Evolutionary conservation across 2,113 vertebrate genomes (phyloP), one percentile per base, ranked within the genome.

Genomic region (Pogona vitticeps): DNA sequence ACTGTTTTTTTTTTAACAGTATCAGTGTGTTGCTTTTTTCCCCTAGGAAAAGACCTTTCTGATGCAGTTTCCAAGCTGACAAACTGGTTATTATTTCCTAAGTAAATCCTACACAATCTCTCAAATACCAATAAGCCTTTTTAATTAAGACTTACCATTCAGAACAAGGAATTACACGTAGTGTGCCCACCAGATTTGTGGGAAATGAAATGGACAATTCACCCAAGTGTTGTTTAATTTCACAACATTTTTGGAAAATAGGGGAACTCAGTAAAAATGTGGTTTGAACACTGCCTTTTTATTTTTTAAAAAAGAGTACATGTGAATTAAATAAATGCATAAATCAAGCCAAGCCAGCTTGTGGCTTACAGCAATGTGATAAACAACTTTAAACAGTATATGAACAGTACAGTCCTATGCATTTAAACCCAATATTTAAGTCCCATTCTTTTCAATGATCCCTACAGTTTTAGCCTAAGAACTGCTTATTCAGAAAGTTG

Each of bases 81-180:
- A 89, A 94, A 56, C 42, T 82, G 42, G 86, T 91, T 90, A 90
- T 31, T 68, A 58, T 72, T 78, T 90, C 91, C 80, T 76, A 0
- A 85, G 71, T 80, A 72, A 93, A 91, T 93, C 21, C 83, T 90
- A 82, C 40, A 83, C 58, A 63, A 40, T 70, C 81, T 89, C 89
- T 83, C 76, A 88, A 91, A 80, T 77, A 89, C n/a, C 89, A 93
- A 92, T 82, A 56, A 90, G 76, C 28, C 89, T 59, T 81, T 38
- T 61, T 72, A 90, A 91, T 92, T 79, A 91, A 79, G 86, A 81
- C 42, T 85, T 77, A 83, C 85, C 76, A 75, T 72, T 36, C 84
- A 92, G 40, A 12, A 83, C 63, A 87, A 84, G 87, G 28, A 87
- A 78, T 77, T 78, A 70, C n/a, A 83, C 31, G 65, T 85, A 52